Base-by-base conservation (phyloP, 2,888 invertebrate species). In the Spatulosminthurus flaviceps region DNA sequence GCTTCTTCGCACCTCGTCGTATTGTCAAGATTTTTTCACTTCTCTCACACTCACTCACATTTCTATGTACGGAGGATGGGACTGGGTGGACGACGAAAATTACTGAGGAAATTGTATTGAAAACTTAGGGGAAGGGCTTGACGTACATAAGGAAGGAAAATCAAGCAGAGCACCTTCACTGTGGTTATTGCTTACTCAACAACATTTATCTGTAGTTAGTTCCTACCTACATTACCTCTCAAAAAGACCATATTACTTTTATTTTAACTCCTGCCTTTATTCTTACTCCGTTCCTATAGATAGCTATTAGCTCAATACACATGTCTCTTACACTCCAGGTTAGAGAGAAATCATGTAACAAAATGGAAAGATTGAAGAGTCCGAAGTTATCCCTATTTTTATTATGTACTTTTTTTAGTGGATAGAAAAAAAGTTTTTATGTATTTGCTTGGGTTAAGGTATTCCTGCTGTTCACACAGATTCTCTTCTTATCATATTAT, bases 1-100 rank as follows among this genome's bases (percentile, higher is more conserved):
- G 29, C 28, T 21, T 41, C 70, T 70, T 26, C 28, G 34, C 51
- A 42, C 61, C 74, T 74, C 41, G 7, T 5, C 51, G 11, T n/a
- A 61, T 61, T 74, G 28, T 61, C 24, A 28, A 28, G 5, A 72
- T 41, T 72, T 72, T 72, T 43, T 43, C 42, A 41, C 43, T 21
- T 42, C 22, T 70, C 61, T 60, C 29, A 34, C 29, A 16, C 24
- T 67, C 66, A 43, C 42, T 72, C 66, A 43, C 42, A 71, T 72
- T 60, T 26, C 67, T 73, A 13, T 28, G 26, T 24, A 64, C 66
- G 26, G 51, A 77, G 24, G 51, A 21, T 9, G 34, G 26, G 29
- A 28, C 66, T 51, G 51, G 0, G 16, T 51, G n/a, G 51, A 51
- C 19, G 51, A 51, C 51, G 51, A 51, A 51, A 51, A 51, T 51